These are phyloP conservation scores for Lytechinus variegatus DNA, from an alignment of 35 echinoderm and acorn worm genomes.

Conservation along the genomic window DNA sequence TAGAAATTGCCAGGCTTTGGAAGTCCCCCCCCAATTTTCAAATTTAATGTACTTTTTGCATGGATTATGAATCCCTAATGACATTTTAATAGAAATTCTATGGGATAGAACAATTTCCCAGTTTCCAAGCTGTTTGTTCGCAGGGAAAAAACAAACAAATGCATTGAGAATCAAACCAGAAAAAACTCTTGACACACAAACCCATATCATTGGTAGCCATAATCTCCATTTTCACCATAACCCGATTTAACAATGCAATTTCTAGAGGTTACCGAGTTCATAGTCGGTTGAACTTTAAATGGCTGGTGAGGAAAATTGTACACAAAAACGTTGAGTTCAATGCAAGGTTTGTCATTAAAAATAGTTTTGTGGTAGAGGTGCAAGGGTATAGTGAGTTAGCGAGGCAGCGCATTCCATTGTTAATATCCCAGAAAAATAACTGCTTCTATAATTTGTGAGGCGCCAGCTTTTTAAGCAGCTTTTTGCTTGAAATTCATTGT, in stretches of 20 bases:
- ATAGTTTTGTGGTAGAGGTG: background rate
- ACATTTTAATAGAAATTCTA: too few species aligned
- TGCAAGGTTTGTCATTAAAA: background rate
- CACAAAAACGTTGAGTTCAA: conserved; percentile 23
- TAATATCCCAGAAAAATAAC: conserved; percentile 31
- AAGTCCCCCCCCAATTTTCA: too few species aligned
- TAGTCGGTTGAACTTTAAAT: background rate
- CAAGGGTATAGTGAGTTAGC: background rate
- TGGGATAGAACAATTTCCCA: too few species aligned
- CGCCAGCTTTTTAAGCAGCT: conserved; percentile 27
- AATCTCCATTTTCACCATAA: background rate
- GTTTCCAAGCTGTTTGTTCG: too few species aligned
- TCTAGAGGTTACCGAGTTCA: conserved; percentile 38
- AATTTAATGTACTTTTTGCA: too few species aligned
- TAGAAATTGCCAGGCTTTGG: too few species aligned
- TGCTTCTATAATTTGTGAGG: background rate
- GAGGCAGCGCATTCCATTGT: conserved; percentile 23
- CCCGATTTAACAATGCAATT: background rate
- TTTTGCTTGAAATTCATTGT: background rate
- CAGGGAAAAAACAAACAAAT: too few species aligned
- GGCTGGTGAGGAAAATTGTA: background rate
- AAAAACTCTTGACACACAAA: background rate
- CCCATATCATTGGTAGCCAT: background rate
- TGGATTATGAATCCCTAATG: too few species aligned
- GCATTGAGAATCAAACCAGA: too few species aligned